These are phyloP conservation scores for Heliocidaris erythrogramma DNA, from an alignment of 35 echinoderm and acorn worm genomes.

Conservation along the genomic window DNA sequence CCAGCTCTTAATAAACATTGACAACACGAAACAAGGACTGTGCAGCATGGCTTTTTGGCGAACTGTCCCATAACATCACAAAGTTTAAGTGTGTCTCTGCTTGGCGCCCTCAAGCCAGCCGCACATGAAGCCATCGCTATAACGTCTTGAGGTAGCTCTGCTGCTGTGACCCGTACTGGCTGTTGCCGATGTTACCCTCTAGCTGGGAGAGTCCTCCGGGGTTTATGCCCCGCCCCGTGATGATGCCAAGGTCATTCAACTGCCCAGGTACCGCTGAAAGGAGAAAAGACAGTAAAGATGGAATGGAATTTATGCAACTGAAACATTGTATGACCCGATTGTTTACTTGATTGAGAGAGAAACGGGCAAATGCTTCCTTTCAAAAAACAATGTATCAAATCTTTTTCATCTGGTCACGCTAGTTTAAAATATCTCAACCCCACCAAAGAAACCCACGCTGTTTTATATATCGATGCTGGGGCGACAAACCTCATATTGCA, in stretches of 20 bases:
- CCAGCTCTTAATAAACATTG: not conserved
- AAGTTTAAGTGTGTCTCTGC: not conserved
- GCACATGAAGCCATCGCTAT: constrained; percentile 55
- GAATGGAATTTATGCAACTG: too few species aligned
- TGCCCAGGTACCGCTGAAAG: constrained; percentile 39
- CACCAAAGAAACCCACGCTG: too few species aligned
- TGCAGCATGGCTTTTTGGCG: not conserved
- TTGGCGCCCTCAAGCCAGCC: not conserved
- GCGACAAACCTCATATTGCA: too few species aligned
- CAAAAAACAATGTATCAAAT: too few species aligned
- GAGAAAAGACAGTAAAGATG: not conserved
- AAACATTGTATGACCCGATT: too few species aligned
- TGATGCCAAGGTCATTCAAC: constrained; percentile 46
- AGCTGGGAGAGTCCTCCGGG: constrained; percentile 52
- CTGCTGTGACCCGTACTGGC: constrained; percentile 51
- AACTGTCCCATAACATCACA: not conserved
- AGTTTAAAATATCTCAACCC: too few species aligned
- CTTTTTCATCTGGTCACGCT: too few species aligned
- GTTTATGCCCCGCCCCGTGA: constrained; percentile 57
- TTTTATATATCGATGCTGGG: too few species aligned
- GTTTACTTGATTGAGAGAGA: too few species aligned
- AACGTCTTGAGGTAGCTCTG: constrained; percentile 66
- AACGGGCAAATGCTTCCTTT: too few species aligned
- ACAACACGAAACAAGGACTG: not conserved
- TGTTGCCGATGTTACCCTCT: constrained; percentile 31